Base-by-base conservation (phyloP, 2,113 vertebrate genomes). In the Ia io region DNA sequence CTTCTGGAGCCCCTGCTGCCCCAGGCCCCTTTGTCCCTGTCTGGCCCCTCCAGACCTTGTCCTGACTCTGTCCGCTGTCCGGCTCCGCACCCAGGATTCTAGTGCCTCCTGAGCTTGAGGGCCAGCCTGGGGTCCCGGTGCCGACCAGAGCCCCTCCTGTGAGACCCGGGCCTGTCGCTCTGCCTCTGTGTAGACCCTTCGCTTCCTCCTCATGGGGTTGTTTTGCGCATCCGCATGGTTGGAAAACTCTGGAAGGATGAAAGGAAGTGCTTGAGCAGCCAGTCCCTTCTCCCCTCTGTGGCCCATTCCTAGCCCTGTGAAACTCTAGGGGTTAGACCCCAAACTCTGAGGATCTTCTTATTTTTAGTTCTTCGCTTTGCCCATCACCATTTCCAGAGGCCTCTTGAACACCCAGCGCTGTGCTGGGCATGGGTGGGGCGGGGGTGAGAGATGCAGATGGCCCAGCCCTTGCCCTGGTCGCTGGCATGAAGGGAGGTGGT, bases 401-500 rank as follows among this genome's bases (percentile, higher is more conserved):
- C 40, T 61, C 12, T 16, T 16, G 20, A 1, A 13, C 49, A 40
- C 56, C 49, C 47, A 44, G 49, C 59, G 73, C 6, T 30, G 56
- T n/a, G 70, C 40, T 3, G 6, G 37, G 51, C 28, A 4, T 14
- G 16, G 69, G 37, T 4, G 40, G 28, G 56, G 0, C 0, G 0
- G 4, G 1, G n/a, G 18, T 16, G 25, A 28, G 32, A 69, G n/a
- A 30, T 1, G 17, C 47, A 2, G 13, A 28, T 61, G 79, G 22
- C 23, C 23, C 18, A 5, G 9, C 13, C 25, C 37, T 74, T 49
- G 67, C n/a, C 5, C 0, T 7, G n/a, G 59, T 20, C 13, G 32
- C 2, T 3, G 47, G 76, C 28, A 2, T 17, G 32, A 20, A 32
- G 23, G 44, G 14, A 53, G 23, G 28, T 13, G 40, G 9, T 28